Evolutionary conservation across 2,888 invertebrate species (phyloP), one percentile per base, ranked within the genome.

Genomic region (Cosmopolites sordidus): DNA sequence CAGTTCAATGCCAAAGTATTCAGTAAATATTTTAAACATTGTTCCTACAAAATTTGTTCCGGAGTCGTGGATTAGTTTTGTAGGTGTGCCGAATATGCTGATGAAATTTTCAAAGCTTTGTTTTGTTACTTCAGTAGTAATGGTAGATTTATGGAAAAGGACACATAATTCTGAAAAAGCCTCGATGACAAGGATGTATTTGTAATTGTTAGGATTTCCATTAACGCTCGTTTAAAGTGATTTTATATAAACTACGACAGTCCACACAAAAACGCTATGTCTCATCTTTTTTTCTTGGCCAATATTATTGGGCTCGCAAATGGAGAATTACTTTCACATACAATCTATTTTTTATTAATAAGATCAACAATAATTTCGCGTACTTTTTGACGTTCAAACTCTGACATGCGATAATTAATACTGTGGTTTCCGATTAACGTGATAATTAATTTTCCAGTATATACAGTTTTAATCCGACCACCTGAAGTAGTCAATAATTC

Each of bases 1-100:
- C 9, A 54, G 52, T 38, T 58, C 55, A 16, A 57, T 51, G 14
- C 54, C 46, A 38, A 54, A 57, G 29, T 54, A 22, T 37, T 56
- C 53, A 12, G 37, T 40, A 49, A 48, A 54, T 16, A 48, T 14
- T 40, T 54, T 53, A 42, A 27, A 27, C 5, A 5, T 27, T 44
- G 5, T 46, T 11, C 33, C 42, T 22, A 46, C 16, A 11, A 30
- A 53, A 33, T 54, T 54, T 11, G 57, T 54, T 22, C 50, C 47
- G n/a, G 50, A 48, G 40, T 56, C 52, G 39, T 48, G 39, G 3
- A 54, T 40, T 39, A 54, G 17, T 50, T 50, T 49, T 9, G 17
- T 49, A 4, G 47, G 51, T 2, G 47, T 46, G 33, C 51, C 54
- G 41, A 54, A 54, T 14, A 50, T 12, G n/a, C n/a, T n/a, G n/a